phyloP scores from a whole-genome alignment of 2,113 vertebrate genomes.

The Pseudorasbora parva region DNA sequence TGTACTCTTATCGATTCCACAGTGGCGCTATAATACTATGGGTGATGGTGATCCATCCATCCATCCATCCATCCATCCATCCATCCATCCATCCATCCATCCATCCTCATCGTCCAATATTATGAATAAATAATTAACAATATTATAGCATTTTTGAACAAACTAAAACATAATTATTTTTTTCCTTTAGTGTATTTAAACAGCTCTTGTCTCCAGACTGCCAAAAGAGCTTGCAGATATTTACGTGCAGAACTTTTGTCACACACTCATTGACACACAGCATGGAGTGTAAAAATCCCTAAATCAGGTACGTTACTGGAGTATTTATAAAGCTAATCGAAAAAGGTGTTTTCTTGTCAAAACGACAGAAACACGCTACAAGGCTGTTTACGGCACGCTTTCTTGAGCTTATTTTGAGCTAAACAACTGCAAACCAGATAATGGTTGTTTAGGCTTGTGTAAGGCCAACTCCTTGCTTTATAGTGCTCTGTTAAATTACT shows the following conservation, averaged over 20 bases:
- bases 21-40: no score
- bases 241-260: conserved; percentile 77
- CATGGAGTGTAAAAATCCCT: conserved; percentile 2
- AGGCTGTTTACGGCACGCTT: background rate
- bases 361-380: background rate
- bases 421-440: background rate
- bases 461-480: background rate
- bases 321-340: conserved; percentile 27
- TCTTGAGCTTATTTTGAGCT: background rate
- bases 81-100: no score
- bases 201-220: background rate
- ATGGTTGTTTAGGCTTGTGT: background rate
- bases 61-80: no score
- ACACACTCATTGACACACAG: conserved; percentile 24
- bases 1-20: no score
- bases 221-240: conserved; percentile 64
- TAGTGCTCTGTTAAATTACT: background rate
- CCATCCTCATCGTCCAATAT: no score
- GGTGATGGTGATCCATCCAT: no score
- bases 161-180: background rate
- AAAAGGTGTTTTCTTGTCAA: conserved; percentile 16
- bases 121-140: no score
- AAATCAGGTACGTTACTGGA: background rate
- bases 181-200: background rate
- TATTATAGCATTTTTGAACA: background rate